Conservation (phyloP, 2,888 invertebrate species). For the Acrobasis consociella region DNA sequence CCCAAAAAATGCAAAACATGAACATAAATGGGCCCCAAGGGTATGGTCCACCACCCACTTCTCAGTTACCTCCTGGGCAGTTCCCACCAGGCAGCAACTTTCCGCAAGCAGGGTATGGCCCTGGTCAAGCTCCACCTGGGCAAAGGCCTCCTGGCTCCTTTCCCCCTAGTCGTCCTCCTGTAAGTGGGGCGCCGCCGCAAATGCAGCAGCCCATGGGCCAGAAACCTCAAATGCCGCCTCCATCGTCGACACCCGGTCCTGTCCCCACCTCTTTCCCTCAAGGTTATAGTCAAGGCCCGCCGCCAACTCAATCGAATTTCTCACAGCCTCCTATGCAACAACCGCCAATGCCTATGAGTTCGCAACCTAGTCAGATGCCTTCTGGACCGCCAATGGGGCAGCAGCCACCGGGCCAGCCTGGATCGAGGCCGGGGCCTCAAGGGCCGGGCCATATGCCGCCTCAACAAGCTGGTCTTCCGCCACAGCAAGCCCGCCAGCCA, state of each 20-base stretch:
- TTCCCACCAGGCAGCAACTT: constrained; percentile 46
- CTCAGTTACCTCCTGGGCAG: constrained; percentile 50
- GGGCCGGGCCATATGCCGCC: constrained; percentile 41
- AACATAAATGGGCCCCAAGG: constrained; percentile 68
- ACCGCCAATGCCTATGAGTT: constrained; percentile 33
- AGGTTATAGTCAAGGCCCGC: constrained; percentile 43
- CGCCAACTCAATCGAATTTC: constrained; percentile 42
- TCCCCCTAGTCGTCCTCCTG: constrained; percentile 44
- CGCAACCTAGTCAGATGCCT: constrained; percentile 48
- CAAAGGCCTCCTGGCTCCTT: constrained; percentile 37
- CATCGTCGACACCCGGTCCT: constrained; percentile 49
- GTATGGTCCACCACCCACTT: constrained; percentile 50
- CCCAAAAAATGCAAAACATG: constrained; percentile 76
- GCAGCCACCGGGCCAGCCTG: constrained; percentile 32
- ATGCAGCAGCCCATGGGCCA: constrained; percentile 41
- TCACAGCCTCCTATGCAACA: constrained; percentile 41
- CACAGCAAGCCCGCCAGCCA: constrained; percentile 35
- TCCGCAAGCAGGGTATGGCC: constrained; percentile 53
- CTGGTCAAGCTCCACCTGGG: constrained; percentile 44
- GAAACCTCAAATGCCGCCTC: constrained; percentile 41
- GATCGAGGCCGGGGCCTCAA: constrained; percentile 37
- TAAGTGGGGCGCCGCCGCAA: constrained; percentile 47
- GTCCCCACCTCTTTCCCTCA: constrained; percentile 37
- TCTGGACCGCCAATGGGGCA: constrained; percentile 37
- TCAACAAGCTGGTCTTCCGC: constrained; percentile 33